Percentiles rank a stretch among this genome's conserved stretches.
Evolutionary conservation across 2,113 vertebrate species (phyloP).

Genomic region (Polypterus senegalus): DNA sequence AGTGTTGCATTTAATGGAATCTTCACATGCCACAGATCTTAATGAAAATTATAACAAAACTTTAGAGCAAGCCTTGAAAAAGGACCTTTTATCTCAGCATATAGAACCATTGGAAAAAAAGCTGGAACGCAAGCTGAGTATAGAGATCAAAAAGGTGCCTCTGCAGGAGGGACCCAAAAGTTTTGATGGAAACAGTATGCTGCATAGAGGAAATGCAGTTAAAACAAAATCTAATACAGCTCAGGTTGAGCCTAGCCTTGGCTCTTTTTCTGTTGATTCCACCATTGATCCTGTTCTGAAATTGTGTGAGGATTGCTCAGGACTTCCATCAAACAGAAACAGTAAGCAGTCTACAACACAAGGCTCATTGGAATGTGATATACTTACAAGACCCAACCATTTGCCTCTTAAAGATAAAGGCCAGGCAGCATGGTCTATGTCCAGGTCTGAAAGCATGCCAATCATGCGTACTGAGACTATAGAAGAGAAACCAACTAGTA

Average conservation of each 20-base stretch:
- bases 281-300: slow-evolving; percentile 39
- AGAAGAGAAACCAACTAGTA: slow-evolving; percentile 24
- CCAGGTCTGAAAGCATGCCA: slow-evolving; percentile 42
- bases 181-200: slow-evolving; percentile 68
- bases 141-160: slow-evolving; percentile 91
- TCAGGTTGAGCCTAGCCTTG: slow-evolving; percentile 41
- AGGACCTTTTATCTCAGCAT: slow-evolving; percentile 25
- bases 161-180: slow-evolving; percentile 83
- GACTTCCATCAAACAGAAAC: slow-evolving; percentile 27
- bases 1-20: slow-evolving; percentile 72
- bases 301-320: slow-evolving; percentile 36
- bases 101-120: slow-evolving; percentile 49
- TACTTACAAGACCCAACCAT: slow-evolving; percentile 64
- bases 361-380: slow-evolving; percentile 31
- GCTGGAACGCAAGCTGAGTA: slow-evolving; percentile 77
- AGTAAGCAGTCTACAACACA: slow-evolving; percentile 25
- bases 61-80: slow-evolving; percentile 43
- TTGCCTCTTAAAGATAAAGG: slow-evolving; percentile 69
- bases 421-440: slow-evolving; percentile 48
- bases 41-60: slow-evolving; percentile 81
- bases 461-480: slow-evolving; percentile 19
- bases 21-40: slow-evolving; percentile 65
- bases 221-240: slow-evolving; percentile 58
- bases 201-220: slow-evolving; percentile 74
- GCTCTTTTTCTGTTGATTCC: slow-evolving; percentile 59